Base-by-base conservation (phyloP, 2,797 vertebrate species). In the Typhlichthys subterraneus region DNA sequence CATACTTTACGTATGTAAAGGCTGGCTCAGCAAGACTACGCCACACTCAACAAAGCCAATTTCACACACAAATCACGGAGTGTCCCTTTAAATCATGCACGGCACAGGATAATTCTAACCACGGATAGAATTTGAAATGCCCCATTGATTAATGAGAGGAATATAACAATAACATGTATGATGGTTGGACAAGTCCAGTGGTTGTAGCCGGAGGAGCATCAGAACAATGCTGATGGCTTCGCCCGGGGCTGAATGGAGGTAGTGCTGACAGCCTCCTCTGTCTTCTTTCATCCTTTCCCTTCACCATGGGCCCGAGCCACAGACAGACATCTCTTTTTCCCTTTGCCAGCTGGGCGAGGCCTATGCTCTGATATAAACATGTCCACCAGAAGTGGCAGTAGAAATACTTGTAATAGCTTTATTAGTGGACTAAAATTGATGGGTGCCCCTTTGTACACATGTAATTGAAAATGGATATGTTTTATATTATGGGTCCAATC, bases 231-330 rank as follows among this genome's bases (percentile, higher is more conserved):
- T 79, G 54, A 77, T 62, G 75, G 77, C 70, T 70, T 81, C 31
- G 75, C 85, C 83, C 0, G 55, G 66, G 80, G 86, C 81, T 56
- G 45, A 78, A 52, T 65, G 57, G 66, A 80, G 79, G 79, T 77
- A 71, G 69, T 69, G 64, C 73, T 80, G 82, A 78, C 72, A 67
- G n/a, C 50, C 75, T 75, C 19, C 61, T 79, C 70, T 67, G 54
- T 76, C 63, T 56, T 75, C 72, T 82, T 87, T 88, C 70, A 80
- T 85, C 73, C 79, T 49, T 29, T 61, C 68, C 59, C 58, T 52
- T 63, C 53, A 45, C 53, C 52, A 49, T 47, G 33, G 63, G 33
- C 63, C 63, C 60, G 53, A 10, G 45, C 71, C 63, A 47, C 46
- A 75, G 75, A 62, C 71, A 73, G 72, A 80, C 80, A 70, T 69